Evolutionary conservation across 2,113 vertebrate species (phyloP), one percentile per base, ranked within the genome.

Genomic region (Prochilodus magdalenae): DNA sequence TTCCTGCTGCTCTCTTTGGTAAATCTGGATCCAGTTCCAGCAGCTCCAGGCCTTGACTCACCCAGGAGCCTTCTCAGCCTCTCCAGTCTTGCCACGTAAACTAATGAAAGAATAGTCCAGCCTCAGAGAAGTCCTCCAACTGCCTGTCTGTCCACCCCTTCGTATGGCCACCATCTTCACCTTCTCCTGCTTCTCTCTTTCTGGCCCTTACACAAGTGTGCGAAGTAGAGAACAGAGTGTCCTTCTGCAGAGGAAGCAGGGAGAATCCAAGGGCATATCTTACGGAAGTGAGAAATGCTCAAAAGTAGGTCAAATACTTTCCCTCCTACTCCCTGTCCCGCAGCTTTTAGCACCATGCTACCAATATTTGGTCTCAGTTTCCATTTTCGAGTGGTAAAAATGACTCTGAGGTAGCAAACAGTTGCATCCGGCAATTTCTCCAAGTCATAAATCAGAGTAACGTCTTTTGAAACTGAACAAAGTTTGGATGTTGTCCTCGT

Each of bases 251-350:
- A 77, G 47, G 60, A 84, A 79, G n/a, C 24, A n/a, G 57, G 74
- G 83, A 81, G 82, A 87, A 87, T 88, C 84, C 40, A 18, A 83
- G 72, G 79, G 83, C 85, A 87, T 88, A 87, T 89, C 83, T 87
- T 79, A 87, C 73, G 86, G 77, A 86, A 89, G 86, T 86, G 84
- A 86, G 85, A 91, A 88, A 88, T 86, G 80, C 67, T 87, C 59
- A 83, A 88, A 92, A 93, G 89, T 92, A 93, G 92, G 91, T 93
- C 91, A 92, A 86, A 89, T 90, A 87, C 73, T 89, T 93, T 90
- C 76, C 88, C 88, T 83, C 87, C 73, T 79, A 5, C 73, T 82
- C 80, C 85, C 69, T 36, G 36, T 84, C 82, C 79, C 36, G 86
- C 73, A 53, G 76, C 86, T 79, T 63, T 87, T 47, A 82, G 69